phyloP scores from a whole-genome alignment of 2,113 vertebrate species.

The Oreocharis arfaki region DNA sequence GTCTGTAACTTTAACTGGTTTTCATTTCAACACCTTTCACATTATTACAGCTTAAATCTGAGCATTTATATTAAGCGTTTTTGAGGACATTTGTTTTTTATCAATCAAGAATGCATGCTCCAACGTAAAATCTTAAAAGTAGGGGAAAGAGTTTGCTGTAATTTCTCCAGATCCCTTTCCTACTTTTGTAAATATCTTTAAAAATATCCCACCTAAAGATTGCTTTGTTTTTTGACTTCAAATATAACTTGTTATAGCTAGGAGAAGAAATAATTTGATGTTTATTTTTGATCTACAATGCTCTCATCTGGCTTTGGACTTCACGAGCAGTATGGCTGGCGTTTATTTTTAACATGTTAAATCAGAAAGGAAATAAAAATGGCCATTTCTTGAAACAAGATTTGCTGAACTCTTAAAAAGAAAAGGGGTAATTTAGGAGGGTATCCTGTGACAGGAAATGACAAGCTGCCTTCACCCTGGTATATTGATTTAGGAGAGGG shows the following conservation, averaged over 20 bases:
- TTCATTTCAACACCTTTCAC: constrained; percentile 24
- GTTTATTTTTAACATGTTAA: constrained; percentile 59
- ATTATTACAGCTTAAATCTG: background rate
- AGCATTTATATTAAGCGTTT: background rate
- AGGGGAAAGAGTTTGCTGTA: background rate
- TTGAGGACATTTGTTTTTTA: background rate
- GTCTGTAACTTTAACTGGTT: constrained; percentile 30
- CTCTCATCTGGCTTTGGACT: background rate
- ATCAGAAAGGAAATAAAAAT: constrained; percentile 38
- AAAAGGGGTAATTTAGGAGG: constrained; percentile 29
- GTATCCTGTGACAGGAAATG: constrained; percentile 68
- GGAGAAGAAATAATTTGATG: background rate
- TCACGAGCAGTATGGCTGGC: background rate
- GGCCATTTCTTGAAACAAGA: background rate
- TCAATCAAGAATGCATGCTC: background rate
- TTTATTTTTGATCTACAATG: background rate
- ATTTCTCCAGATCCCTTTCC: background rate
- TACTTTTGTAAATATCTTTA: background rate
- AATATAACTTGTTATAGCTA: background rate
- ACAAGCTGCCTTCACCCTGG: constrained; percentile 38
- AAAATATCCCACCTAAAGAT: background rate
- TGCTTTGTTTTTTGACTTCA: background rate
- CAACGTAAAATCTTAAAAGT: background rate
- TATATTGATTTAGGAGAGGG: constrained; percentile 45
- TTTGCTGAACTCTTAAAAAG: background rate